A percentile compares a stretch with the other conserved stretches of the same genome.
phyloP scores from a whole-genome alignment of 2,797 vertebrate species.

The Sciaenops ocellatus region DNA sequence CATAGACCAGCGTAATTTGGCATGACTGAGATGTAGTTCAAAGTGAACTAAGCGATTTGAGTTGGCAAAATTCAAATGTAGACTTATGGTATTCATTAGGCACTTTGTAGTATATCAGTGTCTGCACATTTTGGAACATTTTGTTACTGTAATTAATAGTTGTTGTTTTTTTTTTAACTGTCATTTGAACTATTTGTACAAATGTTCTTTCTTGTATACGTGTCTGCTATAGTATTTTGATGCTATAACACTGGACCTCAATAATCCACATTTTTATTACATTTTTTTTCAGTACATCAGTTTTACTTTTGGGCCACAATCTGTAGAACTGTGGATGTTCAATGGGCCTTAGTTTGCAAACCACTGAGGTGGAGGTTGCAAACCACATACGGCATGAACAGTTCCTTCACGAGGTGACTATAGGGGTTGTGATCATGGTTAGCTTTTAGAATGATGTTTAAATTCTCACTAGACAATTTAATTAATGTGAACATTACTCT shows the following conservation, averaged over 20 bases:
- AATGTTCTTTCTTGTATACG: conserved; percentile 12
- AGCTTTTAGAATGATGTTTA: neutral
- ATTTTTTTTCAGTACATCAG: neutral
- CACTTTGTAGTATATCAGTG: neutral
- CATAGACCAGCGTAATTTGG: conserved; percentile 39
- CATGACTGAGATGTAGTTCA: conserved; percentile 40
- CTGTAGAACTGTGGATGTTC: neutral
- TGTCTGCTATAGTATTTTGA: neutral
- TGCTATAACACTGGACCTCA: neutral
- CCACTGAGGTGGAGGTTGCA: too few relatives aligned
- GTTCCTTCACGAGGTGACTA: neutral
- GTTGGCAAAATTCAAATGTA: conserved; percentile 38
- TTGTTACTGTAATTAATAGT: conserved; percentile 1
- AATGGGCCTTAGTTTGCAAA: conserved; percentile 9
- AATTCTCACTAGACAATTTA: neutral
- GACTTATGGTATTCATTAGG: conserved; percentile 51
- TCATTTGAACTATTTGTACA: conserved; percentile 1
- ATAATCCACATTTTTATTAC: neutral
- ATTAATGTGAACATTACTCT: neutral
- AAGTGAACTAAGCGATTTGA: conserved; percentile 41
- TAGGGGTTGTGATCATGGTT: neutral
- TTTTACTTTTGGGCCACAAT: neutral
- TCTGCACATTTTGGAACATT: conserved; percentile 16
- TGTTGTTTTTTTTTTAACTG: neutral
- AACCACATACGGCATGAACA: neutral